Conservation (phyloP, 2,113 vertebrate species). For the Orycteropus afer region DNA sequence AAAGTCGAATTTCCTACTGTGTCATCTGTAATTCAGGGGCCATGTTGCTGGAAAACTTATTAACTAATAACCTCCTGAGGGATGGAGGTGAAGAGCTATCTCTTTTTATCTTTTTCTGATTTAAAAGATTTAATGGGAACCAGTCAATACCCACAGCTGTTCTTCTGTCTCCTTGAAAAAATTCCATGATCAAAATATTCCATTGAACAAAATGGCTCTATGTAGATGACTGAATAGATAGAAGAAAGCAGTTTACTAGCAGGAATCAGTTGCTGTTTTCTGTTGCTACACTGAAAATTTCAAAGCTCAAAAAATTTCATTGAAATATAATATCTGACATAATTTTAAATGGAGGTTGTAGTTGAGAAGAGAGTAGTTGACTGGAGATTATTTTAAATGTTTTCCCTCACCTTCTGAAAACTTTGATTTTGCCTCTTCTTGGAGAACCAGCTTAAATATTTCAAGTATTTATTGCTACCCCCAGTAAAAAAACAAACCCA, state of each 20-base stretch:
- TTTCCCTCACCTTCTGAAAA: neutral
- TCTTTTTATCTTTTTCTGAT: neutral
- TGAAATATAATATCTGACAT: neutral
- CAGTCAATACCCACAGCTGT: neutral
- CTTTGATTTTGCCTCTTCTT: neutral
- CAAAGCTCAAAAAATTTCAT: neutral
- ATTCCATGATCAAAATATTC: neutral
- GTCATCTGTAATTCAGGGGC: slow-evolving; percentile 33
- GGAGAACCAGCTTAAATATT: neutral
- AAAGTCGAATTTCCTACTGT: neutral
- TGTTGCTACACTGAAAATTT: neutral
- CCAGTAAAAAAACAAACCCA: too few species aligned
- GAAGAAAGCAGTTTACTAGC: neutral
- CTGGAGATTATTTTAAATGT: neutral
- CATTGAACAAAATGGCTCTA: neutral
- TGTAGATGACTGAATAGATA: neutral
- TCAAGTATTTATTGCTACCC: too few species aligned
- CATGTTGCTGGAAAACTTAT: neutral
- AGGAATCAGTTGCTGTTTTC: neutral
- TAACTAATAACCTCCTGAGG: neutral
- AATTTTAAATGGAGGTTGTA: neutral
- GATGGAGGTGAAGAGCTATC: neutral
- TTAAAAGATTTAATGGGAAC: slow-evolving; percentile 37
- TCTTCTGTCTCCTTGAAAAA: neutral
- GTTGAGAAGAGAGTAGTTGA: neutral